A percentile compares a stretch with the other conserved stretches of the same genome.
Conservation (phyloP, 2,113 vertebrate species). For the Archilochus colubris region DNA sequence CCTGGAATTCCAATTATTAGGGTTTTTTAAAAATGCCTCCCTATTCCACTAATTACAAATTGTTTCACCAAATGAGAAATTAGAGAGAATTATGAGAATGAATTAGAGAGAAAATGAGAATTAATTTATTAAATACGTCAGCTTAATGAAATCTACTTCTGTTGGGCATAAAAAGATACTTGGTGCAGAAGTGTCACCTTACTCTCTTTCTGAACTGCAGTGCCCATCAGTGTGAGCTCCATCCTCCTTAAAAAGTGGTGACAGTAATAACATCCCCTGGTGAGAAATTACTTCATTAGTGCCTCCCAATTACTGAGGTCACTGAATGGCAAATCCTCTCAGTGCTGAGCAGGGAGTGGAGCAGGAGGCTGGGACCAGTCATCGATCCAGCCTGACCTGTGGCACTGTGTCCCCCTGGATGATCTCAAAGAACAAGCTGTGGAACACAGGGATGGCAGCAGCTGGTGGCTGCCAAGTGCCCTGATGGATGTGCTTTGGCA, state of each 20-base stretch:
- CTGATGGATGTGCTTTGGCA: not conserved
- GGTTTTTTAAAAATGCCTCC: accelerated
- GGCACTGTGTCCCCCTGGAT: not conserved
- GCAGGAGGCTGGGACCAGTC: not conserved
- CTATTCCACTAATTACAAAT: not conserved
- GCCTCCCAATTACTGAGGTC: not conserved
- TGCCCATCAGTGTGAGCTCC: not conserved
- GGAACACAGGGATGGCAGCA: not conserved
- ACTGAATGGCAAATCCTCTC: not conserved
- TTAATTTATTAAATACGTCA: not conserved
- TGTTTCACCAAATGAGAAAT: not conserved
- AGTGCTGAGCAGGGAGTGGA: not conserved
- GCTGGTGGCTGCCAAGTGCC: not conserved
- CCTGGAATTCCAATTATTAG: not conserved
- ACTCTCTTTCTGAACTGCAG: not conserved
- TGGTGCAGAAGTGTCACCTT: not conserved
- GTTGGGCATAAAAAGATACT: not conserved
- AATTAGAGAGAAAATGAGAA: too few species aligned
- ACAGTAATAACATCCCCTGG: not conserved
- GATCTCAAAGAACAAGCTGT: not conserved
- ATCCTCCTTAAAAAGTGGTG: not conserved
- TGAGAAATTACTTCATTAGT: slow-evolving; percentile 45
- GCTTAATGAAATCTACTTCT: not conserved
- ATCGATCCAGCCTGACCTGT: not conserved
- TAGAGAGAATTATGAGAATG: too few species aligned